Evolutionary conservation across 1,140 invertebrate genomes (phyloP), one percentile per base, ranked within the genome.

Genomic region (Drosophila ananassae): DNA sequence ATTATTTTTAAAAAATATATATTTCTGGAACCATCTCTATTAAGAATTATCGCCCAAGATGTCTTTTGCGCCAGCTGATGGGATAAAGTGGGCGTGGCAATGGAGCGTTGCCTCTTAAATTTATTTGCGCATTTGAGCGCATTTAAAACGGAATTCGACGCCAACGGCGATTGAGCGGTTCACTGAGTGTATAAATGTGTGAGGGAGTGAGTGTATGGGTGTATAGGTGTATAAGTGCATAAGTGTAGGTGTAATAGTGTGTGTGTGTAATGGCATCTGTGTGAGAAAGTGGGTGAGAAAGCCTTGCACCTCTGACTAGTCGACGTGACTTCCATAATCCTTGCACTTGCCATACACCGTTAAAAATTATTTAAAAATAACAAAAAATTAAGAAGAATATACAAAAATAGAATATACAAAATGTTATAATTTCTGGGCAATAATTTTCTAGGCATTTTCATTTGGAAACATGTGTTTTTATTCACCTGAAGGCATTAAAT

Each of bases 71-170:
- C 3, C 13, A 21, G 44, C 17, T 22, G 44, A 22, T 47, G 44
- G 48, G 10, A 41, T 10, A 39, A 53, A 22, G 46, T 51, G 55
- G 73, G 72, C 73, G 73, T 76, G 73, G 72, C 72, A 41, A 13
- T 61, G 66, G 62, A 50, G 57, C 34, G 21, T 10, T 30, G 56
- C 39, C 63, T 74, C 64, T 81, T 77, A 69, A 74, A 74, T 66
- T 69, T 85, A 85, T 85, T 85, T 85, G 81, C 81, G 74, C 81
- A 77, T 81, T 78, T 74, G 61, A 71, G 81, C 81, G 78, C 81
- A 77, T 81, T 78, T 74, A 62, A 71, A 82, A 63, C 64, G 75
- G 80, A 75, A 81, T 87, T 77, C 74, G 37, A 74, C 60, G 68
- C 82, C 75, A 50, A 7, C 50, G 48, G 72, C 72, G 28, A 51